Conservation (phyloP, 2,113 vertebrate species). For the Willisornis vidua region DNA sequence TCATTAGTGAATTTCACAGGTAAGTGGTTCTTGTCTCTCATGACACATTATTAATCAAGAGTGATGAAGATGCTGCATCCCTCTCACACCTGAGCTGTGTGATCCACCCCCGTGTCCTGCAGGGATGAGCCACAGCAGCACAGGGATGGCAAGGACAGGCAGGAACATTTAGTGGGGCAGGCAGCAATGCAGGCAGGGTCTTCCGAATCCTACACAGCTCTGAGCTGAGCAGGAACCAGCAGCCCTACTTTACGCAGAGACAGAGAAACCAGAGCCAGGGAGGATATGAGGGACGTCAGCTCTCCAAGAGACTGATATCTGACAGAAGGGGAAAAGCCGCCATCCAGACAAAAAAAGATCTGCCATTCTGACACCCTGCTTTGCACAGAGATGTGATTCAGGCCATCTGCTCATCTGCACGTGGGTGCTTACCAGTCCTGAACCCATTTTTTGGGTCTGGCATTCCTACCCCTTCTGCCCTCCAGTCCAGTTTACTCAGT, state of each 20-base stretch:
- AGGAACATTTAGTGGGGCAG: neutral
- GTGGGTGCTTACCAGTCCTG: neutral
- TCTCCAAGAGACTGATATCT: neutral
- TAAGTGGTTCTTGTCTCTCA: neutral
- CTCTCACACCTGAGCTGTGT: neutral
- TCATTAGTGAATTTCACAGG: neutral
- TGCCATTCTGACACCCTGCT: neutral
- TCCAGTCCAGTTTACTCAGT: neutral
- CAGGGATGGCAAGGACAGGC: accelerated
- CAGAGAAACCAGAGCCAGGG: neutral
- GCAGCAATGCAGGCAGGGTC: neutral
- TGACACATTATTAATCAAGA: neutral
- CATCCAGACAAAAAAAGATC: neutral
- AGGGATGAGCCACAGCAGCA: neutral
- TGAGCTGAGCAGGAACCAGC: neutral
- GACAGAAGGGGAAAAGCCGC: neutral
- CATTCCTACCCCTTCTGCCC: neutral
- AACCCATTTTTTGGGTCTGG: neutral
- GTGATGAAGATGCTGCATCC: neutral
- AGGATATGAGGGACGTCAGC: neutral
- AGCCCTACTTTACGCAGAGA: neutral
- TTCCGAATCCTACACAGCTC: neutral
- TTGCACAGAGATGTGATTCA: neutral
- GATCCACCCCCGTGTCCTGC: neutral
- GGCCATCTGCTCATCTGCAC: neutral